phyloP scores from a whole-genome alignment of 2,113 vertebrate genomes.

The Trematocara macrostoma region DNA sequence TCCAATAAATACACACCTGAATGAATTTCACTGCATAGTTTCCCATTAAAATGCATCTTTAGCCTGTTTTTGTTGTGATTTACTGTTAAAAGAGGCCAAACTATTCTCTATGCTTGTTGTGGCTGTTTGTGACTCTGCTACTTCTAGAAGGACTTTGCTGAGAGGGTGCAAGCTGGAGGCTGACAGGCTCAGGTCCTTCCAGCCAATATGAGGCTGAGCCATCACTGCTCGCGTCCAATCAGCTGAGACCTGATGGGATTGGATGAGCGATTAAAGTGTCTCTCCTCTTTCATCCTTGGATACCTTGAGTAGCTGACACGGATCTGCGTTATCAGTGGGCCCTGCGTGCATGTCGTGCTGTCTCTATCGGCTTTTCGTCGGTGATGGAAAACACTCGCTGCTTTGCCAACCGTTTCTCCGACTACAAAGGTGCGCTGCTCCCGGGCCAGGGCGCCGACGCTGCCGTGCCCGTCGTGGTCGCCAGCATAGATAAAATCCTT shows the following conservation, averaged over 20 bases:
- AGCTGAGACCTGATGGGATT: background rate
- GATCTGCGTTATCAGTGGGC: background rate
- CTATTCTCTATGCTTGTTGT: background rate
- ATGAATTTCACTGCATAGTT: background rate
- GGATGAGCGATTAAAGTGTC: background rate
- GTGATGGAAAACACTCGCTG: slow-evolving; percentile 82
- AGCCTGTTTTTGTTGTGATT: background rate
- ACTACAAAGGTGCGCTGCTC: slow-evolving; percentile 79
- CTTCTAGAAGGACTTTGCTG: background rate
- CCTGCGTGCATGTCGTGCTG: background rate
- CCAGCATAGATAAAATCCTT: slow-evolving; percentile 78
- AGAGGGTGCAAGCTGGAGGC: background rate
- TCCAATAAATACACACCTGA: too few relatives aligned
- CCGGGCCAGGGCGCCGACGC: slow-evolving; percentile 69
- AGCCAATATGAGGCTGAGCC: slow-evolving; percentile 1
- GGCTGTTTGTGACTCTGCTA: background rate
- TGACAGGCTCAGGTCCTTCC: background rate
- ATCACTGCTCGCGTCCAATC: slow-evolving; percentile 42
- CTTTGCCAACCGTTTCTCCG: slow-evolving; percentile 83
- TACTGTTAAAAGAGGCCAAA: background rate
- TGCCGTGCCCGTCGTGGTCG: slow-evolving; percentile 71
- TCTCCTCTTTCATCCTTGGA: background rate
- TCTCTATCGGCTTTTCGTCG: background rate
- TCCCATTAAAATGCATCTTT: background rate
- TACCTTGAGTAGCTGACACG: background rate